Conservation (phyloP, 2,113 vertebrate species). For the Tachysurus fulvidraco region DNA sequence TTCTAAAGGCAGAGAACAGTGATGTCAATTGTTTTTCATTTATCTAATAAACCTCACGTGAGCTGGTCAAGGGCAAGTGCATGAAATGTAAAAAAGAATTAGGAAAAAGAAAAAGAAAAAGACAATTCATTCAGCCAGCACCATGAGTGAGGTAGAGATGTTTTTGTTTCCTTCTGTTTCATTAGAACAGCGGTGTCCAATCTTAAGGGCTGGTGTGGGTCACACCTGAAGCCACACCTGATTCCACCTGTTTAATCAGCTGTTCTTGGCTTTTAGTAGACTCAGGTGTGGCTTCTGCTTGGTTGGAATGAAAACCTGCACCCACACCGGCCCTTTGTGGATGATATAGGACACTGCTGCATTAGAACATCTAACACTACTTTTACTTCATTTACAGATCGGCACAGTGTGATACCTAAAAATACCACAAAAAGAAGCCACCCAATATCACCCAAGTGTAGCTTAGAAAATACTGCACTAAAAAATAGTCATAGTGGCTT, state of each 20-base stretch:
- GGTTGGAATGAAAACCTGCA: no score
- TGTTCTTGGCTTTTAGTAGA: no score
- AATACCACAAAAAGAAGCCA: background rate
- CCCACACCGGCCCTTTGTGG: no score
- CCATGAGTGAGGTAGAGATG: background rate
- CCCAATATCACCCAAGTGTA: background rate
- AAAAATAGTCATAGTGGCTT: background rate
- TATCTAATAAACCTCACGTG: background rate
- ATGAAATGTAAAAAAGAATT: background rate
- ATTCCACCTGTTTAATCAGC: no score
- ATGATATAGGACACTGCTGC: no score
- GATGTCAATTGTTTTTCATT: background rate
- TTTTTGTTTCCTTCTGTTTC: background rate
- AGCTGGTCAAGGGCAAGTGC: background rate
- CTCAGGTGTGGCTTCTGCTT: no score
- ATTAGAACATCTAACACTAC: background rate
- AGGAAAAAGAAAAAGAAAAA: background rate
- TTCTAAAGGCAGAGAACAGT: background rate
- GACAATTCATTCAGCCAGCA: background rate
- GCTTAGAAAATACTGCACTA: background rate
- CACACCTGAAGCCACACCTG: no score
- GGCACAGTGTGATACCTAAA: background rate
- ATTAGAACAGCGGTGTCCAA: background rate
- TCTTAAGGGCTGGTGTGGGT: no score
- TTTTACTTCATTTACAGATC: constrained; percentile 1